Evolutionary conservation across 2,888 invertebrate species (phyloP).

Genomic region (Dimorphilus gyrociliatus): DNA sequence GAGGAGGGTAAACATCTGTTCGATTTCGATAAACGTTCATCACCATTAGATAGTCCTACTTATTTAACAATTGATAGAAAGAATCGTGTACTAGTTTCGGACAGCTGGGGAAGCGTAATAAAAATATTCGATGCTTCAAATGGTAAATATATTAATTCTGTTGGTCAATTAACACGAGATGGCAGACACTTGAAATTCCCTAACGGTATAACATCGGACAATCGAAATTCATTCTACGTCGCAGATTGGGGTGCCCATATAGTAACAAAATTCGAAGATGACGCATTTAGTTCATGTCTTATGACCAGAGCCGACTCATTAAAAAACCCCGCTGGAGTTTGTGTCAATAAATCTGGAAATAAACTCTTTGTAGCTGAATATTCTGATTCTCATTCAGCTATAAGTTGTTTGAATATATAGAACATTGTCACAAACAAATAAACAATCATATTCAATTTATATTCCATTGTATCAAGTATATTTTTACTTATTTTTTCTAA

Average conservation of each 20-base stretch:
- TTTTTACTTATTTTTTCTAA: no score
- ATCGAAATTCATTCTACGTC: conserved; percentile 20
- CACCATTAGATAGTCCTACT: conserved; percentile 6
- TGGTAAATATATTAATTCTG: neutral
- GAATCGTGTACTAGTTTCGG: conserved; percentile 22
- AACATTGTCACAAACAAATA: no score
- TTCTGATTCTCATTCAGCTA: conserved; percentile 8
- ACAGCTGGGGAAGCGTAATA: conserved; percentile 12
- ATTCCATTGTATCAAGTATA: no score
- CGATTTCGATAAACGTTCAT: no score
- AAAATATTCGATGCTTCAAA: conserved; percentile 17
- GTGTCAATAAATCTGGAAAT: conserved; percentile 13
- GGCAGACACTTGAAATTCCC: conserved; percentile 11
- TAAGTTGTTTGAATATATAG: no score
- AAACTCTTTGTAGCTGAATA: conserved; percentile 21
- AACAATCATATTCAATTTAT: no score
- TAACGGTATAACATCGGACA: conserved; percentile 23
- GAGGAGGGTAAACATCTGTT: conserved; percentile 13
- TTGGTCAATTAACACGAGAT: no score
- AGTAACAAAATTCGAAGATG: conserved; percentile 14
- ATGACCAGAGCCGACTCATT: conserved; percentile 18
- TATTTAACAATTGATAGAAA: conserved; percentile 17
- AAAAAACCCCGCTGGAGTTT: conserved; percentile 24
- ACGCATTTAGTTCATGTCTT: conserved; percentile 18
- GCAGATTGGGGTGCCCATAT: conserved; percentile 22